Base-by-base conservation (phyloP, 2,888 invertebrate species). In the Hirtodrosophila histrioides region DNA sequence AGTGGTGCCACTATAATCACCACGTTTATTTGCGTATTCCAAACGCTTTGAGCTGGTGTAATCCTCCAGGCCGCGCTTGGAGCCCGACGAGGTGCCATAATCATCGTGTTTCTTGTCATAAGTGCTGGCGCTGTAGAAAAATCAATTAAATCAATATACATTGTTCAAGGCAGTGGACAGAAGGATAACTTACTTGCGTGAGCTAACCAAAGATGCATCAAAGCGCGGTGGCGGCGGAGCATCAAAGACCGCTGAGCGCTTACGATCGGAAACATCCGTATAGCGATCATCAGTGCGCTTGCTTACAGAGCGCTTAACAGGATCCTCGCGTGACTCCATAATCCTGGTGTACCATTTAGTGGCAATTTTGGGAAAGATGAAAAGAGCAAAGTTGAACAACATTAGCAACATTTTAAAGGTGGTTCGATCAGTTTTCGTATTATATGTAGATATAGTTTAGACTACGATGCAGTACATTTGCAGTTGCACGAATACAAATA, bases 171-270 rank as follows among this genome's bases (percentile, higher is more conserved):
- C 27, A 7, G 17, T 17, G 17, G 17, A 1, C 17, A 17, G 1
- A n/a, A 9, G 1, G 7, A n/a, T 1, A 33, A 55, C 71, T 64
- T 63, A 90, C 89, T 86, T 91, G 88, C 91, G 90, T n/a, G 91
- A 84, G 56, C 88, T 54, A 8, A 89, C 88, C 68, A 92, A 78
- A 23, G 89, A 85, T 3, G 91, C 78, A 80, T 92, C 92, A 71
- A 92, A 92, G 60, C 92, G 86, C 5, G 92, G 92, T 12, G 92
- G 92, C 12, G 92, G 92, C 37, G 92, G 92, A n/a, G 92, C 91
- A 62, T 92, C 92, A 66, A 91, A 91, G 7, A 73, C 89, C 3
- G 89, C 51, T n/a, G 90, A 62, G 4, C 92, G 89, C 61, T 92
- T 92, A 17, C 91, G 90, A 33, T 92, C 92, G 4, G 89, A 43